phyloP scores from a whole-genome alignment of 2,888 invertebrate species.

The Mythimna impura region DNA sequence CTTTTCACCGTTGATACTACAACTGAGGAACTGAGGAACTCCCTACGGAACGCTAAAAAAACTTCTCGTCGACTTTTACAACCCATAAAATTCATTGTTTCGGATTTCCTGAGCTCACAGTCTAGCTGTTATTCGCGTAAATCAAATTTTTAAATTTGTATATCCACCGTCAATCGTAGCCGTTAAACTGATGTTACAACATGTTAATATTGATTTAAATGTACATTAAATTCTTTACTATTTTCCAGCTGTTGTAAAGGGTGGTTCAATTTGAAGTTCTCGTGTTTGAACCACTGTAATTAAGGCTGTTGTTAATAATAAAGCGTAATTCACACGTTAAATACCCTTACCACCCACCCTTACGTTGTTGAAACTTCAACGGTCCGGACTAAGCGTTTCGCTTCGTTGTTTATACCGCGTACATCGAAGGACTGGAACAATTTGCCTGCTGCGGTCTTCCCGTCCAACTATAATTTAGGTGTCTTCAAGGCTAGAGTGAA shows the following conservation, averaged over 20 bases:
- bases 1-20: not conserved
- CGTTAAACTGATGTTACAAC: constrained; percentile 25
- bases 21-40: not conserved
- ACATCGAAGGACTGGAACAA: too few species aligned
- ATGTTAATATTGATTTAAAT: constrained; percentile 42
- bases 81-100: constrained; percentile 53
- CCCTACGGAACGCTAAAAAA: constrained; percentile 42
- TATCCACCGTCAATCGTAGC: constrained; percentile 19
- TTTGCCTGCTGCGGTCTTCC: too few species aligned
- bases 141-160: constrained; percentile 49
- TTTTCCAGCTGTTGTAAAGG: constrained; percentile 17
- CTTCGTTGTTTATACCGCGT: too few species aligned
- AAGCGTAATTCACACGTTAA: not conserved
- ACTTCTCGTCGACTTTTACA: constrained; percentile 48
- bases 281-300: not conserved
- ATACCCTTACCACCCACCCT: too few species aligned
- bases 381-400: too few species aligned
- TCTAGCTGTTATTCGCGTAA: constrained; percentile 34
- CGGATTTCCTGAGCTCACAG: constrained; percentile 27
- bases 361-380: too few species aligned
- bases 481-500: too few species aligned
- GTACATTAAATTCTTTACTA: constrained; percentile 21
- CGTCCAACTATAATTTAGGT: too few species aligned
- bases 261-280: not conserved
- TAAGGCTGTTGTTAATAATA: not conserved